Evolutionary conservation across 2,113 vertebrate species (phyloP).

Genomic region (Phylloscopus trochilus): DNA sequence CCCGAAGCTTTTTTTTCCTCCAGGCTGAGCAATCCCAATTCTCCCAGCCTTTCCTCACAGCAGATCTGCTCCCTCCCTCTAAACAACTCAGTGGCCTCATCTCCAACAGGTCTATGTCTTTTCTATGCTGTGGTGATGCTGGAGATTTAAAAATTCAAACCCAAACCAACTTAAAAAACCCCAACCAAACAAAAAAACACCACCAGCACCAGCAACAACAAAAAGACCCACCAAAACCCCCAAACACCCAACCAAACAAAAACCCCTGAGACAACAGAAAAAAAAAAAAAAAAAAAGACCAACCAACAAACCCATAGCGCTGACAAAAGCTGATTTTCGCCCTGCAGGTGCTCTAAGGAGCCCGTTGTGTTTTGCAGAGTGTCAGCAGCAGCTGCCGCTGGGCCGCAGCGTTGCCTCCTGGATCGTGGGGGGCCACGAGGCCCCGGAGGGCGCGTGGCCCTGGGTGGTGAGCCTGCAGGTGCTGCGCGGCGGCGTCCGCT

Average conservation of each 20-base stretch:
- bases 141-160: neutral
- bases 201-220: too few species aligned
- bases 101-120: neutral
- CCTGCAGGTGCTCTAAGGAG: neutral
- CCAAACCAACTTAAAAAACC: neutral
- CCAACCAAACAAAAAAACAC: too few species aligned
- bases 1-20: too few species aligned
- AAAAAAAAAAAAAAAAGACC: neutral
- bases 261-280: too few species aligned
- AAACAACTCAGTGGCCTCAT: rapidly evolving
- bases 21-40: too few species aligned
- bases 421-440: neutral
- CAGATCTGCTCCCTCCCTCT: too few species aligned
- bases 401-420: neutral
- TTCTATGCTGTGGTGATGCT: neutral
- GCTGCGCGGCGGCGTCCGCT: neutral
- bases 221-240: too few species aligned
- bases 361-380: neutral
- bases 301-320: too few species aligned
- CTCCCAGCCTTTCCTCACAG: too few species aligned
- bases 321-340: neutral
- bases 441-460: neutral
- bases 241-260: too few species aligned
- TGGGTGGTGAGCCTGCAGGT: neutral
- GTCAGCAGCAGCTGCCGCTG: neutral